Evolutionary conservation across 2,888 invertebrate species (phyloP), one percentile per base, ranked within the genome.

Genomic region (Ophioninae sp.): DNA sequence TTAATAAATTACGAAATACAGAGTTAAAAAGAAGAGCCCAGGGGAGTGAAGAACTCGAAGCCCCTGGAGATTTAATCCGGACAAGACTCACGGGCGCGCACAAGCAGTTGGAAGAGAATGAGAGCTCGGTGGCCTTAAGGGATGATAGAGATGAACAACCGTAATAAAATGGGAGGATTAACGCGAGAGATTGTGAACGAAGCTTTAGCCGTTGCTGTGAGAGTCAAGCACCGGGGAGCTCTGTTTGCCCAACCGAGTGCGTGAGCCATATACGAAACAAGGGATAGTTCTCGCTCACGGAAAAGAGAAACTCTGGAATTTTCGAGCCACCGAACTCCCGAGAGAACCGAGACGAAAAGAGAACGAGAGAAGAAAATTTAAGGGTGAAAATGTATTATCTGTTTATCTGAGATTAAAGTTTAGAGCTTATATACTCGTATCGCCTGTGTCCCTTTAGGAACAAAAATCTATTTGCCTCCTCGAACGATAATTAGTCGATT

Each of bases 121-220:
- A 30, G 57, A 72, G 41, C 7, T 21, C 56, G 72, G 61, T 73
- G 76, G 81, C 75, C 80, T 85, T 86, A 85, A 84, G 81, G 86
- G 81, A 86, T 85, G 85, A 84, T 86, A 81, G 85, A 86, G 85
- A 86, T 80, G 83, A 85, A 85, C 77, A 86, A 81, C 83, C 81
- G 78, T 81, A 83, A 85, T 85, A 85, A 83, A 82, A 83, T 81
- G 83, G 80, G 73, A 75, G 83, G 84, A 84, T 84, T 84, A 84
- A 73, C 75, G 79, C 81, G 79, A 21, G 76, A 64, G 76, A 79
- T 76, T 76, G 76, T 77, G 73, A 84, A 76, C 79, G 73, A 76
- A 74, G 79, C 81, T 81, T 81, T 70, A 64, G 64, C 69, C 79
- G 64, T 72, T 68, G 23, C 68, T 41, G 20, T 8, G 68, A 79